Evolutionary conservation across 2,888 invertebrate species (phyloP), one percentile per base, ranked within the genome.

Genomic region (Calliopum simillimum): DNA sequence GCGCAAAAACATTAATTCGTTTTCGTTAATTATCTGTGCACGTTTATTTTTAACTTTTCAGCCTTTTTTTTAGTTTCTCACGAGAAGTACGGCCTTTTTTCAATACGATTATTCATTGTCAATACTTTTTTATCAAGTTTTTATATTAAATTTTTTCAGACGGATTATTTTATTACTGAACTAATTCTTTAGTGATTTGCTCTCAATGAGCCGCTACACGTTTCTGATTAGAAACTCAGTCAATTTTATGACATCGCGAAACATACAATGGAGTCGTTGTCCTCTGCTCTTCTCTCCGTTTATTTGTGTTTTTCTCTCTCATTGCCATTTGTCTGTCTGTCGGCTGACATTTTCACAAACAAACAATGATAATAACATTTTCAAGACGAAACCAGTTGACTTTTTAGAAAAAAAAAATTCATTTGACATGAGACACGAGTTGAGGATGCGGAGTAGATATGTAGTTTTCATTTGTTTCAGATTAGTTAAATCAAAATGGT

Each of bases 161-260:
- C n/a, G 13, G 19, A 43, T 41, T 41, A 43, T 33, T 43, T 59
- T 41, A 56, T 41, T 19, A 61, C 21, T 61, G 2, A 19, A 51
- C 51, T n/a, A 46, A 62, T 47, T 46, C 44, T 62, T 19, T 33
- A 19, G 16, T 46, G 62, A 46, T 58, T 44, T 61, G 21, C 14
- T 46, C 58, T 58, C n/a, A 59, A 5, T 64, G 69, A 69, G 51
- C 46, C 25, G 19, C 58, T 16, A 47, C 41, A 16, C 69, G 59
- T 44, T 51, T 64, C 59, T 62, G 69, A 53, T 69, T 64, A 64
- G 43, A 58, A 47, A 58, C 51, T 66, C 47, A 33, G 33, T 33
- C 33, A 68, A 51, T 59, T 47, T 25, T 68, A 33, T 41, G 33
- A 8, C 61, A 23, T 3, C 33, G 41, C 1, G 49, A 49, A n/a